These are phyloP conservation scores for Melieria crassipennis DNA, from an alignment of 2,888 invertebrate species.

Conservation along the genomic window DNA sequence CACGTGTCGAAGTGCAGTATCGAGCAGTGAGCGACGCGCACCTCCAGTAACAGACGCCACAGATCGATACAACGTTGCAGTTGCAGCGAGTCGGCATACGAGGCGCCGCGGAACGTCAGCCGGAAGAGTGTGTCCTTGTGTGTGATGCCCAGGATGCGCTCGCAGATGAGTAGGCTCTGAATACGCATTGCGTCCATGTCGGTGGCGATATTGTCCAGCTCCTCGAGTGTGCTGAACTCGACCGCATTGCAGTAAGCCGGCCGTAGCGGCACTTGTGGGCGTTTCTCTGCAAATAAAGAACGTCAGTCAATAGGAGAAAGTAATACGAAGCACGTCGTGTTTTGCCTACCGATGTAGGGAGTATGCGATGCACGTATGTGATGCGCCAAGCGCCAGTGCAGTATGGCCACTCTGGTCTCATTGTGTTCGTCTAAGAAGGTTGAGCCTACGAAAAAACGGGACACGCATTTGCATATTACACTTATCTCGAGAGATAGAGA, in stretches of 20 bases:
- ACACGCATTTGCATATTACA: no score
- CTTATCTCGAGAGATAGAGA: no score
- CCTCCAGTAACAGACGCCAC: slow-evolving; percentile 84
- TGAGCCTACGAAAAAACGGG: slow-evolving; percentile 66
- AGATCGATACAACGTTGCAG: slow-evolving; percentile 88
- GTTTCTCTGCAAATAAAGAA: slow-evolving; percentile 65
- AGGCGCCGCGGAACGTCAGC: slow-evolving; percentile 78
- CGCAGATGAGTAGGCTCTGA: slow-evolving; percentile 88
- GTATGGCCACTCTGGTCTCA: slow-evolving; percentile 76
- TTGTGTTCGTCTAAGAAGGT: slow-evolving; percentile 90
- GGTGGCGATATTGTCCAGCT: slow-evolving; percentile 77
- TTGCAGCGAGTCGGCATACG: slow-evolving; percentile 77
- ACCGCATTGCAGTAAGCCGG: slow-evolving; percentile 74
- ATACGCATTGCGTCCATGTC: slow-evolving; percentile 88
- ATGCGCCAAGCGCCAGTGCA: slow-evolving; percentile 84
- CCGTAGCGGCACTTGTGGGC: slow-evolving; percentile 69
- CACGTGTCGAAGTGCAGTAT: slow-evolving; percentile 82
- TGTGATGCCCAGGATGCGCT: slow-evolving; percentile 83
- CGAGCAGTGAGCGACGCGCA: slow-evolving; percentile 82
- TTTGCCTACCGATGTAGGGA: slow-evolving; percentile 57
- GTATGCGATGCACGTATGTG: slow-evolving; percentile 68
- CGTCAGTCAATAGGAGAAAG: neutral
- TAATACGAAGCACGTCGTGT: neutral
- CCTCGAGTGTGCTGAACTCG: slow-evolving; percentile 79
- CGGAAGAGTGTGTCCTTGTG: slow-evolving; percentile 90